These are phyloP conservation scores for Hyles vespertilio DNA, from an alignment of 1,140 invertebrate genomes.

Conservation along the genomic window DNA sequence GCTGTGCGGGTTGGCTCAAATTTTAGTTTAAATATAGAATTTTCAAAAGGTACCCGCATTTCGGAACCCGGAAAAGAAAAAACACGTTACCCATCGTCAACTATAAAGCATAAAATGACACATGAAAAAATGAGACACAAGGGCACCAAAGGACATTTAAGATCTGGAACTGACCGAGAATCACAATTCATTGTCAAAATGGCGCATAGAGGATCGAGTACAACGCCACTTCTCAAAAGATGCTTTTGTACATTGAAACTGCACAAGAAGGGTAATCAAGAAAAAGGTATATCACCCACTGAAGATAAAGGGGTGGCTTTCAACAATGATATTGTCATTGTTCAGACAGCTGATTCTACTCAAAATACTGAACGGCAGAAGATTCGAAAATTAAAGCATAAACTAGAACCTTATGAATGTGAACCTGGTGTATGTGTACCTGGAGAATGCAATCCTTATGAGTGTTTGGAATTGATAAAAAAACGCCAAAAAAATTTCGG, in stretches of 20 bases:
- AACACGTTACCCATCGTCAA: too few species aligned
- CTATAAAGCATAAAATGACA: neutral
- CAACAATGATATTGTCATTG: too few species aligned
- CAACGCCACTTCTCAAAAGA: neutral
- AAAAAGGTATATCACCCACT: neutral
- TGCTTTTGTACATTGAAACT: conserved; percentile 2
- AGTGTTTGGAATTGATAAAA: conserved; percentile 22
- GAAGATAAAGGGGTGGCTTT: neutral
- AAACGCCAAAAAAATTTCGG: conserved; percentile 10
- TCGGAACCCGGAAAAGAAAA: too few species aligned
- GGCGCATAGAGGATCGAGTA: neutral
- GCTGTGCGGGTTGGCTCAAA: conserved; percentile 5
- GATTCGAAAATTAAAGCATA: neutral
- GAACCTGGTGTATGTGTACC: conserved; percentile 29
- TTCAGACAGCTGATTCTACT: neutral
- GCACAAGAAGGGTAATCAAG: neutral
- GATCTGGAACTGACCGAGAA: neutral
- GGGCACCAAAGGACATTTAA: neutral
- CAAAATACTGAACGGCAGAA: neutral
- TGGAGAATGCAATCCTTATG: conserved; percentile 28
- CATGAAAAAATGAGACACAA: neutral
- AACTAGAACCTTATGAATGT: conserved; percentile 28
- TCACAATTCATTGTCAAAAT: neutral
- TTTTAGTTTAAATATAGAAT: conserved; percentile 19
- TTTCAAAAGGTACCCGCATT: conserved; percentile 3